phyloP scores from a whole-genome alignment of 2,888 invertebrate genomes.

The Epicampocera succincta region DNA sequence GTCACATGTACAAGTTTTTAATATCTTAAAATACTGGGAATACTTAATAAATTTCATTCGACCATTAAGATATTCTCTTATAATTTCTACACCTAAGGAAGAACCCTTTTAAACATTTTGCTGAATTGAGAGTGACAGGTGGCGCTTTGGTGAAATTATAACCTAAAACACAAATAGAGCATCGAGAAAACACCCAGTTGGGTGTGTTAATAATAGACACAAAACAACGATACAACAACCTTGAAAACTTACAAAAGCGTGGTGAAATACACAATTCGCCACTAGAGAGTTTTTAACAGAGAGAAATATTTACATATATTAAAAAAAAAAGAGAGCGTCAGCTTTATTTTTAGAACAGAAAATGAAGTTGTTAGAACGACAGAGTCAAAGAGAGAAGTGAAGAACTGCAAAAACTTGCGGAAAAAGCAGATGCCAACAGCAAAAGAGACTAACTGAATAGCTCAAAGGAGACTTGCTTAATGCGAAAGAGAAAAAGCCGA shows the following conservation, averaged over 20 bases:
- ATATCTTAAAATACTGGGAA: too few species aligned
- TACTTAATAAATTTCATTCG: not conserved
- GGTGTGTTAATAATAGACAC: constrained; percentile 62
- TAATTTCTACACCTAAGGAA: not conserved
- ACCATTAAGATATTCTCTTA: constrained; percentile 31
- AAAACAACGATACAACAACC: constrained; percentile 57
- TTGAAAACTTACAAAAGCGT: constrained; percentile 60
- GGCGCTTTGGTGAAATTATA: constrained; percentile 44
- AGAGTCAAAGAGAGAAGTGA: too few species aligned
- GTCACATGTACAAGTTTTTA: too few species aligned
- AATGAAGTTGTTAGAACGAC: too few species aligned
- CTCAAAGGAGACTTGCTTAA: too few species aligned
- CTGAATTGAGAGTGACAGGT: constrained; percentile 52
- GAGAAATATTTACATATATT: not conserved
- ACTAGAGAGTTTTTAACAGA: not conserved
- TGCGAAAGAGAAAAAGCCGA: not conserved
- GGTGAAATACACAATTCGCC: constrained; percentile 35
- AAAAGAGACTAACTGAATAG: too few species aligned
- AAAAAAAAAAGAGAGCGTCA: not conserved
- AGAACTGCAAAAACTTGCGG: too few species aligned
- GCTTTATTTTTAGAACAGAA: too few species aligned
- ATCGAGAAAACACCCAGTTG: constrained; percentile 61
- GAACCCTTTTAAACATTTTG: constrained; percentile 15
- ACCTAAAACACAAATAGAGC: constrained; percentile 52
- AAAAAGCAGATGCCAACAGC: too few species aligned